Evolutionary conservation across 64 coral and sea anemone genomes (phyloP).

Genomic region (Actinia tenebrosa): DNA sequence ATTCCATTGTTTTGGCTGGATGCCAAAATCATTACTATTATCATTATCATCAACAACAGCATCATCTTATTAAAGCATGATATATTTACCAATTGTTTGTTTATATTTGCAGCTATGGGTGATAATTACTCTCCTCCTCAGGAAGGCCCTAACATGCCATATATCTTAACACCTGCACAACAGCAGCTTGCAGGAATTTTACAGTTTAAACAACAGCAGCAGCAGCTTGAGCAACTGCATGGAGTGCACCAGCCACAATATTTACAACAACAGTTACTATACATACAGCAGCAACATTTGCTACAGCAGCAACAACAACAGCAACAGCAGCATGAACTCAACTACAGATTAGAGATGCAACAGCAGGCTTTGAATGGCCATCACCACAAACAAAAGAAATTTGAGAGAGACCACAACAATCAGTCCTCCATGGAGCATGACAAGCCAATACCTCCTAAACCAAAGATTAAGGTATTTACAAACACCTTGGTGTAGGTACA

Average conservation of each 20-base stretch:
- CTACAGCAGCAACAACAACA: constrained; percentile 43
- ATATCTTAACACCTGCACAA: constrained; percentile 38
- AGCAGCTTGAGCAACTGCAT: constrained; percentile 26
- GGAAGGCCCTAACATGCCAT: constrained; percentile 32
- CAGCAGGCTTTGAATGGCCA: not conserved
- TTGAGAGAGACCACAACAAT: not conserved
- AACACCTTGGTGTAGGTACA: not conserved
- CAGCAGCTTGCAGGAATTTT: constrained; percentile 47
- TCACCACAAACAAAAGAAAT: constrained; percentile 21
- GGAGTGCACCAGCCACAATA: constrained; percentile 29
- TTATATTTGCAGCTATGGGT: not conserved
- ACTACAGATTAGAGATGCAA: constrained; percentile 7
- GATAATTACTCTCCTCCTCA: constrained; percentile 26
- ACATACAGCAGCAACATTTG: constrained; percentile 20
- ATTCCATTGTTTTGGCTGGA: too few relatives aligned
- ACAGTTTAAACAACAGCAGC: constrained; percentile 39
- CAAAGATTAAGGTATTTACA: constrained; percentile 56
- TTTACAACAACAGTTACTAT: constrained; percentile 42
- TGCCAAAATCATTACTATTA: too few relatives aligned
- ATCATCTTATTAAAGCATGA: too few relatives aligned
- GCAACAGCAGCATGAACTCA: constrained; percentile 33
- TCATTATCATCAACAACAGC: not conserved
- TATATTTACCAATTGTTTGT: not conserved
- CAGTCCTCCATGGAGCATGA: not conserved
- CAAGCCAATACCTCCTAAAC: constrained; percentile 17